These are phyloP conservation scores for Tortricodes alternella DNA, from an alignment of 2,888 invertebrate genomes.

Conservation along the genomic window DNA sequence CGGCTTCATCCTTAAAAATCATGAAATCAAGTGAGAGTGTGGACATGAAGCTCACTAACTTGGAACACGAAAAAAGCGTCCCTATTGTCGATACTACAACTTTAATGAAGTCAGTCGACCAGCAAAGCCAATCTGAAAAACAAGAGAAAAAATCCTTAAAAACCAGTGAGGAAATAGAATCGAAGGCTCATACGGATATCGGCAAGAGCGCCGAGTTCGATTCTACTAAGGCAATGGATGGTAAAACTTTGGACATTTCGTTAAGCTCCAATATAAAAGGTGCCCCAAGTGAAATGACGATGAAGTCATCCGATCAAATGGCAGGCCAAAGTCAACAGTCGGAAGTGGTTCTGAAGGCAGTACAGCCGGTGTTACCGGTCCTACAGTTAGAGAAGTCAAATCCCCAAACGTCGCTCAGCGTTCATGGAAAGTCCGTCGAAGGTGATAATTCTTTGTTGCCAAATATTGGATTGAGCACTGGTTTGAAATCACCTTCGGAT, in stretches of 20 bases:
- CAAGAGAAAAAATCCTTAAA: background rate
- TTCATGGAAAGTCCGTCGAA: constrained; percentile 45
- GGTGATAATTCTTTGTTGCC: constrained; percentile 47
- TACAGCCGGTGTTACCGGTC: background rate
- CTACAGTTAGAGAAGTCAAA: constrained; percentile 16
- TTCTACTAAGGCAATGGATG: background rate
- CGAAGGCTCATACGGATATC: background rate
- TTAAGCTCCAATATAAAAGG: background rate
- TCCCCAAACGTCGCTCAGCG: constrained; percentile 6
- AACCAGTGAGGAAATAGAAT: background rate
- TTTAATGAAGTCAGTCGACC: constrained; percentile 32
- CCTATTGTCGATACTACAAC: constrained; percentile 26
- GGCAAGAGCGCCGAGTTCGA: background rate
- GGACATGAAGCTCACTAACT: constrained; percentile 22
- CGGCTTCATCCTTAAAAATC: background rate
- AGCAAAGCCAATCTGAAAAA: background rate
- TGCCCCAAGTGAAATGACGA: background rate
- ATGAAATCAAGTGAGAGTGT: constrained; percentile 26
- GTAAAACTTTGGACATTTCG: background rate
- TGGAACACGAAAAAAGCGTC: constrained; percentile 18
- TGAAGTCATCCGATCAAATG: constrained; percentile 25
- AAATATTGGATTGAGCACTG: constrained; percentile 49
- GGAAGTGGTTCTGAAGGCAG: background rate
- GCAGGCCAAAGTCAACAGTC: constrained; percentile 19
- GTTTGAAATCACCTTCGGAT: constrained; percentile 44